Evolutionary conservation across 2,888 invertebrate genomes (phyloP), one percentile per base, ranked within the genome.

Genomic region (Perizoma flavofasciatum): DNA sequence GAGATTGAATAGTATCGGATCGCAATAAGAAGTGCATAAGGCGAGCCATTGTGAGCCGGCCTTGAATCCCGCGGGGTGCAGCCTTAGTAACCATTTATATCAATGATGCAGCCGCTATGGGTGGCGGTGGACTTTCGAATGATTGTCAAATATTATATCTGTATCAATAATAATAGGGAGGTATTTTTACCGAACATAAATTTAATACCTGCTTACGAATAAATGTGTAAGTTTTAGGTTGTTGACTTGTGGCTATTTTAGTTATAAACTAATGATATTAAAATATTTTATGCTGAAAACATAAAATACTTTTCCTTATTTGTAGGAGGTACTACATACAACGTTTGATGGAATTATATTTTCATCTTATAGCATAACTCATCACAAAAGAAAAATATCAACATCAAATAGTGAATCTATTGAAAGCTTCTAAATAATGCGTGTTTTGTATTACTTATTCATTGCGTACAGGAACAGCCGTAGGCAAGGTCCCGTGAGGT

Each of bases 1-100:
- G 77, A 85, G 83, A 89, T 86, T 88, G 85, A 88, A 89, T 88
- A 83, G 85, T 82, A 86, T 83, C 78, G 85, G 83, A 81, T 82
- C 69, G 85, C 85, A 89, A 88, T 83, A 86, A 89, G 85, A 87
- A 82, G 72, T 82, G 81, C 75, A 79, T 82, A 78, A 87, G 22
- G 82, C 72, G 61, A 66, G 68, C 65, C 81, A 90, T 90, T 91
- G 90, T 90, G 78, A 73, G 74, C 66, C 79, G 86, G 84, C 87
- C 87, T 86, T 86, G 85, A 75, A 74, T 81, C 83, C 82, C 72
- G 75, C 73, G 79, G 77, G 82, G 81, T 69, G 66, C 68, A 70
- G 64, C 67, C 67, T 22, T 22, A 22, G 22, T 22, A 22, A 22
- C 22, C 22, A 22, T 22, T 22, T 22, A 22, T 22, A 22, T 22